phyloP scores from a whole-genome alignment of 1,140 invertebrate species.

The Phortica variegata region DNA sequence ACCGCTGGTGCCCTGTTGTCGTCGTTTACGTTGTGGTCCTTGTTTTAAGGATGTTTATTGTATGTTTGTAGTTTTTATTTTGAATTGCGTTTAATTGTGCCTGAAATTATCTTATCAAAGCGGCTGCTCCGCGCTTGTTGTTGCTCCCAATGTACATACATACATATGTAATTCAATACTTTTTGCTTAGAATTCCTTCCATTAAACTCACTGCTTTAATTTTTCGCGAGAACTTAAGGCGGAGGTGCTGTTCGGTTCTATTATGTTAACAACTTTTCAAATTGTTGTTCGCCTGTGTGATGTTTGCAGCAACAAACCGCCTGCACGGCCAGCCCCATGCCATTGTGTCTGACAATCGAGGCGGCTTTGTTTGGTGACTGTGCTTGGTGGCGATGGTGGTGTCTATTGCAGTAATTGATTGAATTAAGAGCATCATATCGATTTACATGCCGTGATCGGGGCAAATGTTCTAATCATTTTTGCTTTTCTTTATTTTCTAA shows the following conservation, averaged over 20 bases:
- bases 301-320: constrained; percentile 45
- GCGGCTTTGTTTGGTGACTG: constrained; percentile 7
- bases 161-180: constrained; percentile 44
- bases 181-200: constrained; percentile 26
- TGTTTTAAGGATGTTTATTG: constrained; percentile 26
- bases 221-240: constrained; percentile 47
- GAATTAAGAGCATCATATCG: constrained; percentile 41
- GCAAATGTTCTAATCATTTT: no score
- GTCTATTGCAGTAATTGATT: constrained; percentile 31
- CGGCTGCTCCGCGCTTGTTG: constrained; percentile 13
- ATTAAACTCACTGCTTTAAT: constrained; percentile 20
- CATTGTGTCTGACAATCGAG: no score
- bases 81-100: not conserved
- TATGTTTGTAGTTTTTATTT: not conserved
- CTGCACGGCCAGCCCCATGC: constrained; percentile 13
- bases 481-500: no score
- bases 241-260: constrained; percentile 33
- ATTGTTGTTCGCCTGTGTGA: constrained; percentile 17
- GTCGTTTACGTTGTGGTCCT: no score
- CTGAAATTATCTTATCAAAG: constrained; percentile 27
- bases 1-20: no score
- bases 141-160: no score
- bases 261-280: constrained; percentile 48
- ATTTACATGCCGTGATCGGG: constrained; percentile 40
- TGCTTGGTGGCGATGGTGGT: not conserved